These are phyloP conservation scores for Plebejus melissa DNA, from an alignment of 2,888 invertebrate genomes.

Conservation along the genomic window DNA sequence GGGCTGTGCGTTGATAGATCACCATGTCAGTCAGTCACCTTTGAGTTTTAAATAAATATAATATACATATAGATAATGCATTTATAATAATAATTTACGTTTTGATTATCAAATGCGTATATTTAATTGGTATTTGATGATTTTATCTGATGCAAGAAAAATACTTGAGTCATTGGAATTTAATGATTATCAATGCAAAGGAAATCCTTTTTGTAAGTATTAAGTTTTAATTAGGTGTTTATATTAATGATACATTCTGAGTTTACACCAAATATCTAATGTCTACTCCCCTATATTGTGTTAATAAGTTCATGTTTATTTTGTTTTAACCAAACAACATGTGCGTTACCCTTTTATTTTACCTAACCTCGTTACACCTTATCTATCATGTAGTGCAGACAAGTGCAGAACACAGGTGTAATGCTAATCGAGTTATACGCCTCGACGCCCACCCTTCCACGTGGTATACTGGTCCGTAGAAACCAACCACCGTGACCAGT, in stretches of 20 bases:
- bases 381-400: slow-evolving; percentile 1
- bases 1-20: too few relatives aligned
- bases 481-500: slow-evolving; percentile 29
- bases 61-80: too few relatives aligned
- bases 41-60: too few relatives aligned
- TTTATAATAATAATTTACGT: not conserved
- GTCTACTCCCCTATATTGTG: not conserved
- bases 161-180: not conserved
- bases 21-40: too few relatives aligned
- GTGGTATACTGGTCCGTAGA: slow-evolving; percentile 47
- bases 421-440: slow-evolving; percentile 33
- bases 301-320: not conserved
- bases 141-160: not conserved
- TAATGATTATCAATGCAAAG: not conserved
- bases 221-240: not conserved
- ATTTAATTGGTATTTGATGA: not conserved
- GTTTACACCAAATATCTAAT: not conserved
- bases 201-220: not conserved
- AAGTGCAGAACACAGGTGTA: slow-evolving; percentile 27
- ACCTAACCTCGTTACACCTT: not conserved
- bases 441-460: slow-evolving; percentile 42
- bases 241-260: not conserved
- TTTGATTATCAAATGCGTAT: not conserved
- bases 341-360: not conserved
- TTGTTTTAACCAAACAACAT: not conserved